These are phyloP conservation scores for Dicentrarchus labrax DNA, from an alignment of 2,113 vertebrate genomes.

Conservation along the genomic window DNA sequence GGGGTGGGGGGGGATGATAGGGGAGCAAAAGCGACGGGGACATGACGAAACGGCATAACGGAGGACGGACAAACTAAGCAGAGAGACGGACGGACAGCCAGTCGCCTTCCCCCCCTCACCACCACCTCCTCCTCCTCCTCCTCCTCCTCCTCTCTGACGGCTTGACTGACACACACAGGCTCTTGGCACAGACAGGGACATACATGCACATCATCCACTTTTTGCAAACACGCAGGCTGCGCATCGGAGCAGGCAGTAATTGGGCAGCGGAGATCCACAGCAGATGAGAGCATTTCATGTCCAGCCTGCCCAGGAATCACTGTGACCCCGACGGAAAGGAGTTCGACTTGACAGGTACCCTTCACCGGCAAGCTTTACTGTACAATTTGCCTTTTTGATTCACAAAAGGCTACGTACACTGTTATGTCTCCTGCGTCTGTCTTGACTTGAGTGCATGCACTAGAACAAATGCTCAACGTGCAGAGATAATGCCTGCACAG, in stretches of 20 bases:
- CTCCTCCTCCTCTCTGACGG: conserved; percentile 70
- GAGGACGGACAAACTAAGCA: conserved; percentile 81
- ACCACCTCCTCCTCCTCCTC: conserved; percentile 49
- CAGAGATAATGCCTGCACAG: conserved; percentile 57
- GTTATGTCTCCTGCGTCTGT: conserved; percentile 70
- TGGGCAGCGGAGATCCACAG: conserved; percentile 74
- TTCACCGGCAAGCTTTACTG: conserved; percentile 58
- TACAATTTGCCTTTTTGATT: conserved; percentile 55
- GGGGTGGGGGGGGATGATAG: neutral
- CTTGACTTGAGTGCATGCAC: conserved; percentile 75
- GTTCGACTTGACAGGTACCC: conserved; percentile 85
- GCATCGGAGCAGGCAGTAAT: conserved; percentile 79
- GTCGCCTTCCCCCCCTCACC: neutral
- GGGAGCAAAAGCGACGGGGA: conserved; percentile 66
- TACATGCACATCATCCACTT: conserved; percentile 76
- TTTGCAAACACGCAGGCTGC: conserved; percentile 76
- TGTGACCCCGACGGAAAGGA: conserved; percentile 84
- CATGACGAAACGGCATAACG: conserved; percentile 83
- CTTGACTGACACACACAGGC: conserved; percentile 83
- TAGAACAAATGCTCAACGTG: conserved; percentile 70
- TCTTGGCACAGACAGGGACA: conserved; percentile 70
- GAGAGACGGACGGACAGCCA: conserved; percentile 78
- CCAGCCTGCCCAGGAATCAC: conserved; percentile 78
- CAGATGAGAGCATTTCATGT: conserved; percentile 77
- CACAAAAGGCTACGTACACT: conserved; percentile 60